Percentiles rank a stretch among this genome's conserved stretches.
Evolutionary conservation across 2,888 invertebrate genomes (phyloP).

Genomic region (Drosophila pegasa): DNA sequence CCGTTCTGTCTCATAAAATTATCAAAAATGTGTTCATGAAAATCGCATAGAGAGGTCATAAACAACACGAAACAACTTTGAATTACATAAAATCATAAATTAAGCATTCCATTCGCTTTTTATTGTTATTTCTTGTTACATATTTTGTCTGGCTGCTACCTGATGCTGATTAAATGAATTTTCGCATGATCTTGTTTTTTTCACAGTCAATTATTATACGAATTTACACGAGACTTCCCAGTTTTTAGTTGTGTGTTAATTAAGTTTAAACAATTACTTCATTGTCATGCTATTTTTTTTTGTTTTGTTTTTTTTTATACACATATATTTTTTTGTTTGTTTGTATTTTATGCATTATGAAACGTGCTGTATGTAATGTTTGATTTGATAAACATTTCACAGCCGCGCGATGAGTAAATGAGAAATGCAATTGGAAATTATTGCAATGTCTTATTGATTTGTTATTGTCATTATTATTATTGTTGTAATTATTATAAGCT

Average conservation of each 20-base stretch:
- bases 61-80: not conserved
- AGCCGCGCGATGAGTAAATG: slow-evolving; percentile 18
- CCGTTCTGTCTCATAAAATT: too few relatives aligned
- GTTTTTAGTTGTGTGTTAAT: slow-evolving; percentile 60
- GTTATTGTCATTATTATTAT: slow-evolving; percentile 15
- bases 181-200: slow-evolving; percentile 39
- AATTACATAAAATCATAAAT: not conserved
- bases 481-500: not conserved
- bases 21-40: not conserved
- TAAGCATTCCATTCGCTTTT: not conserved
- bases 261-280: slow-evolving; percentile 65
- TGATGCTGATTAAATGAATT: slow-evolving; percentile 42
- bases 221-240: slow-evolving; percentile 50
- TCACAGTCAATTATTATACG: slow-evolving; percentile 61
- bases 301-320: slow-evolving; percentile 12
- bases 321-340: slow-evolving; percentile 8
- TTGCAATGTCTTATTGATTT: slow-evolving; percentile 36
- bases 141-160: slow-evolving; percentile 11
- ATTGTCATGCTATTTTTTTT: slow-evolving; percentile 42
- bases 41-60: not conserved
- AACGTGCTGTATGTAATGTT: slow-evolving; percentile 42
- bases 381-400: slow-evolving; percentile 35
- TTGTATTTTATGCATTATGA: slow-evolving; percentile 23
- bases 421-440: slow-evolving; percentile 31
- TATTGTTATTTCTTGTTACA: not conserved